Evolutionary conservation across 2,113 vertebrate genomes (phyloP).

Genomic region (Regulus satrapa): DNA sequence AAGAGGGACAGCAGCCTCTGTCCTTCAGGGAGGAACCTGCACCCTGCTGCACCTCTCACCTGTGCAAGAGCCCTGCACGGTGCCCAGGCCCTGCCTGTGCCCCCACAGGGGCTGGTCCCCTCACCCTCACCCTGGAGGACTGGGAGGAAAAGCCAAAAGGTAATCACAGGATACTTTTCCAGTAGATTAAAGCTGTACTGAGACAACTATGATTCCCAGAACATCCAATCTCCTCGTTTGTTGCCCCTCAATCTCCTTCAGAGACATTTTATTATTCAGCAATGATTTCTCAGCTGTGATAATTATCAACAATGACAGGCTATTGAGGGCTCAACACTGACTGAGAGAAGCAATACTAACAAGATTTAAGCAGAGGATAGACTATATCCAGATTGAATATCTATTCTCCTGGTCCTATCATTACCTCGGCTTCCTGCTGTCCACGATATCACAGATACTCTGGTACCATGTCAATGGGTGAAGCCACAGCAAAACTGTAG

Average conservation of each 20-base stretch:
- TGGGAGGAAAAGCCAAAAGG: background rate
- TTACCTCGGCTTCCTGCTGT: background rate
- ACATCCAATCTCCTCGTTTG: background rate
- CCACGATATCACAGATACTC: background rate
- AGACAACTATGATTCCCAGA: background rate
- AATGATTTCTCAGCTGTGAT: background rate
- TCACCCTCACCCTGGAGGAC: background rate
- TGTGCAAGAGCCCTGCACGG: background rate
- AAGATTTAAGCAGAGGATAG: background rate
- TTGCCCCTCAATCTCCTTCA: background rate
- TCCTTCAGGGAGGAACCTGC: background rate
- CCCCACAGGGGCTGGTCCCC: rapidly evolving
- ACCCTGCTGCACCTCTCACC: background rate
- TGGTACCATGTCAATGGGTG: background rate
- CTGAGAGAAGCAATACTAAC: background rate
- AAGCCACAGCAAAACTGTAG: background rate
- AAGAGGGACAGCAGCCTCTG: background rate
- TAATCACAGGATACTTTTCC: background rate
- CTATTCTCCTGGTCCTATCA: background rate
- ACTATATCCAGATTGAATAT: background rate
- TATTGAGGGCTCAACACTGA: background rate
- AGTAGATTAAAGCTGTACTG: background rate
- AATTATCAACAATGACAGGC: constrained; percentile 13
- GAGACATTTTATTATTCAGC: background rate
- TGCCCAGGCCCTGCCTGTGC: rapidly evolving